Conservation (phyloP, 2,888 invertebrate species). For the Latheticus oryzae region DNA sequence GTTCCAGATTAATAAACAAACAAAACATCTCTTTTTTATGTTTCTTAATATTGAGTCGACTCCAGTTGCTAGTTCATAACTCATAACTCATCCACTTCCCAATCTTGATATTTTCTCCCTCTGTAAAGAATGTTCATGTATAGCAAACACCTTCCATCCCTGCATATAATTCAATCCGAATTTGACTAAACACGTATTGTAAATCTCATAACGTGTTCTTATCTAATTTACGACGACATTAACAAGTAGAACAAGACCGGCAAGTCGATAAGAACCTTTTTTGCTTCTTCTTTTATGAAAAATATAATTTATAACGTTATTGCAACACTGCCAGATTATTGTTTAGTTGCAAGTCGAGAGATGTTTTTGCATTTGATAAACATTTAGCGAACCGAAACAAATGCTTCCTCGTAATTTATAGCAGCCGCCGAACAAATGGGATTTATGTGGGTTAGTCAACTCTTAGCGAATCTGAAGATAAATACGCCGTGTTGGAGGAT, state of each 20-base stretch:
- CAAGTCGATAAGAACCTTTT: slow-evolving; percentile 15
- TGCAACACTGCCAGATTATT: slow-evolving; percentile 29
- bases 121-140: too few species aligned
- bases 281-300: too few species aligned
- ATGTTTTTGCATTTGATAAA: slow-evolving; percentile 22
- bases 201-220: slow-evolving; percentile 15
- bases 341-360: slow-evolving; percentile 15
- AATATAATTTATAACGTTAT: slow-evolving; percentile 25
- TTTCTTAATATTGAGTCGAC: too few species aligned
- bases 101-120: too few species aligned
- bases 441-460: slow-evolving; percentile 37
- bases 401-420: slow-evolving; percentile 31
- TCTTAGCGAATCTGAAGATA: slow-evolving; percentile 39
- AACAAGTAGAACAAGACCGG: slow-evolving; percentile 29
- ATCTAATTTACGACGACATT: slow-evolving; percentile 35
- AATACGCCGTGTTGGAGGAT: slow-evolving; percentile 30
- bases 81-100: too few species aligned
- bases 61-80: too few species aligned
- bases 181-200: slow-evolving; percentile 13
- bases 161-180: too few species aligned
- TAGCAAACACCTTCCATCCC: too few species aligned
- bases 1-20: too few species aligned
- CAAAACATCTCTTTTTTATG: too few species aligned
- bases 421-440: slow-evolving; percentile 29
- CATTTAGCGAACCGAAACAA: slow-evolving; percentile 36